Evolutionary conservation across 2,888 invertebrate genomes (phyloP).

Genomic region (Lysandra coridon): DNA sequence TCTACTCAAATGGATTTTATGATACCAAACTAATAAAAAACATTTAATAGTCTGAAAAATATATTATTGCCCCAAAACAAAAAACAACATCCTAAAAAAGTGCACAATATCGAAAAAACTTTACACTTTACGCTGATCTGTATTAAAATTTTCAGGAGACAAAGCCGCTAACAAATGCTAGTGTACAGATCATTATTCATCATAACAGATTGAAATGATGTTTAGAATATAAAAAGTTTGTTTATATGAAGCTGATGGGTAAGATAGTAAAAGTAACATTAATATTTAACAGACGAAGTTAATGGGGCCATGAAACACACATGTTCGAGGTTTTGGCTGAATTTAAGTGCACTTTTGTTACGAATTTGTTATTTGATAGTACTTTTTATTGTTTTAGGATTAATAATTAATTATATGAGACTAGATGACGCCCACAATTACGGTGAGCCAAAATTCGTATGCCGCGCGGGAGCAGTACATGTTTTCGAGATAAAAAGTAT

Average conservation of each 20-base stretch:
- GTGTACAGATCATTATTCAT: not conserved
- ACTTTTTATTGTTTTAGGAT: not conserved
- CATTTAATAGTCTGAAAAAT: no score
- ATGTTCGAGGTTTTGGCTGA: slow-evolving; percentile 4
- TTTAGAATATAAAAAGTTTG: slow-evolving; percentile 19
- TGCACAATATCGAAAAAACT: no score
- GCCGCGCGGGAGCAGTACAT: no score
- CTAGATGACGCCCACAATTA: no score
- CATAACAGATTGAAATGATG: not conserved
- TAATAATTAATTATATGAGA: not conserved
- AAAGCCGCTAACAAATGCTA: not conserved
- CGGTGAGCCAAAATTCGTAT: no score
- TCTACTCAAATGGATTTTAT: no score
- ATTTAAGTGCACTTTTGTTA: slow-evolving; percentile 17
- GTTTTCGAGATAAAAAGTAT: no score
- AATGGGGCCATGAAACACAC: slow-evolving; percentile 18
- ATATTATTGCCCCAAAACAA: no score
- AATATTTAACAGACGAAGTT: slow-evolving; percentile 16
- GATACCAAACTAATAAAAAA: no score
- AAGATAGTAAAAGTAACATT: slow-evolving; percentile 21
- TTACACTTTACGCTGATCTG: not conserved
- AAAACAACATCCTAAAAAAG: no score
- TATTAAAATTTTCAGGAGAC: not conserved
- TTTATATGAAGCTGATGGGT: slow-evolving; percentile 18
- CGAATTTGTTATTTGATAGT: not conserved